These are phyloP conservation scores for Columba janthina DNA, from an alignment of 2,113 vertebrate genomes.

Conservation along the genomic window DNA sequence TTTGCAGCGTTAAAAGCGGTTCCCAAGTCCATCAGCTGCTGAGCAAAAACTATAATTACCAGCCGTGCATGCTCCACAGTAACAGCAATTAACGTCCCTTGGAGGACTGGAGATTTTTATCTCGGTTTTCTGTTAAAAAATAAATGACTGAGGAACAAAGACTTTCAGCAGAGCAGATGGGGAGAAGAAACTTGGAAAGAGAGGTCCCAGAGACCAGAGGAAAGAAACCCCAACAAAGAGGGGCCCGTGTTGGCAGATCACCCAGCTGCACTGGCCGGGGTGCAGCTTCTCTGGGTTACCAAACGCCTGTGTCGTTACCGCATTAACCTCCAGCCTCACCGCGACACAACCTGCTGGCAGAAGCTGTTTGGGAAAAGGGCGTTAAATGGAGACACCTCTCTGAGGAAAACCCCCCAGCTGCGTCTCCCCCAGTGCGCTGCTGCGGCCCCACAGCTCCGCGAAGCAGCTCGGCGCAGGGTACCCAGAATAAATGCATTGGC, in stretches of 20 bases:
- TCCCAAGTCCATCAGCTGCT: background rate
- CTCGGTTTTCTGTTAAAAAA: background rate
- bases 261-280: too few species aligned
- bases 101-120: background rate
- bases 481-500: background rate
- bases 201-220: accelerated
- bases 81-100: background rate
- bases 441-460: background rate
- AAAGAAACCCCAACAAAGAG: background rate
- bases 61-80: background rate
- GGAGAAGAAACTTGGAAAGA: background rate
- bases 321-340: background rate
- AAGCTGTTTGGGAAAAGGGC: background rate
- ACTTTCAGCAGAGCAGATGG: background rate
- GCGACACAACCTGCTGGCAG: accelerated
- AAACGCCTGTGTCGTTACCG: too few species aligned
- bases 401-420: background rate
- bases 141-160: background rate
- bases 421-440: background rate
- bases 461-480: background rate
- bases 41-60: background rate
- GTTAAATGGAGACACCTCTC: background rate
- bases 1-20: background rate
- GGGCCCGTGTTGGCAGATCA: too few species aligned
- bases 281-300: too few species aligned